Evolutionary conservation across 2,797 vertebrate genomes (phyloP).

Genomic region (Galagoides demidoff): DNA sequence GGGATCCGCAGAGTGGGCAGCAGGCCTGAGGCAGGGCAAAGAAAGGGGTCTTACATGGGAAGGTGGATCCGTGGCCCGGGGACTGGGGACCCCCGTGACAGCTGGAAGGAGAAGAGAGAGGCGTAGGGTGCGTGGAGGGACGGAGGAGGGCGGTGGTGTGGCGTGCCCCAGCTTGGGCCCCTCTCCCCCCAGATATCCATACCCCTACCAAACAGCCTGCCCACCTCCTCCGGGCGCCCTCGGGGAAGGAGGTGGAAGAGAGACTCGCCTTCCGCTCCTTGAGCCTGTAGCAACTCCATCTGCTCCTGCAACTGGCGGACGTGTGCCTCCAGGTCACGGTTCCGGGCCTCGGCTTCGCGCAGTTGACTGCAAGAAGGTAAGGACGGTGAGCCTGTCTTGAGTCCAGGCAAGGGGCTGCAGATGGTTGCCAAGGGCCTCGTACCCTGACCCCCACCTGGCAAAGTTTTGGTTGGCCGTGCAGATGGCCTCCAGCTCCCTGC

Average conservation of each 20-base stretch:
- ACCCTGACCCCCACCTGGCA: conserved; percentile 77
- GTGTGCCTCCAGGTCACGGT: conserved; percentile 88
- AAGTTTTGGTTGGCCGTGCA: conserved; percentile 81
- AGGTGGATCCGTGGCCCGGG: conserved; percentile 80
- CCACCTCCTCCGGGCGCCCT: not conserved
- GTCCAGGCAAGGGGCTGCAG: not conserved
- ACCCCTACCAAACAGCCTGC: not conserved
- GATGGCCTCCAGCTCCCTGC: conserved; percentile 81
- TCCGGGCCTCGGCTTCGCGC: conserved; percentile 86
- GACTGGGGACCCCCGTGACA: conserved; percentile 79
- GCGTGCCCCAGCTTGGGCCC: conserved; percentile 77
- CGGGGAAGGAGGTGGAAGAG: not conserved
- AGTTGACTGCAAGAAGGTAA: conserved; percentile 84
- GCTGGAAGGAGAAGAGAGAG: conserved; percentile 83
- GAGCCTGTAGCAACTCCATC: conserved; percentile 83
- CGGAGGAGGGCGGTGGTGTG: conserved; percentile 59
- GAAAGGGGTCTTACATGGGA: conserved; percentile 81
- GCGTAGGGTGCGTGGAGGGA: conserved; percentile 71
- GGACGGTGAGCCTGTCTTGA: not conserved
- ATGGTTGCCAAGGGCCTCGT: too few species aligned
- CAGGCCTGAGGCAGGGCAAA: conserved; percentile 54
- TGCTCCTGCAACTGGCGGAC: conserved; percentile 86
- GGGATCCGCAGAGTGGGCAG: conserved; percentile 1
- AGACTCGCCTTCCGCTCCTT: conserved; percentile 85
- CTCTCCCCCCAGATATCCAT: conserved; percentile 48